These are phyloP conservation scores for Chesias legatella DNA, from an alignment of 2,888 invertebrate species.

Conservation along the genomic window DNA sequence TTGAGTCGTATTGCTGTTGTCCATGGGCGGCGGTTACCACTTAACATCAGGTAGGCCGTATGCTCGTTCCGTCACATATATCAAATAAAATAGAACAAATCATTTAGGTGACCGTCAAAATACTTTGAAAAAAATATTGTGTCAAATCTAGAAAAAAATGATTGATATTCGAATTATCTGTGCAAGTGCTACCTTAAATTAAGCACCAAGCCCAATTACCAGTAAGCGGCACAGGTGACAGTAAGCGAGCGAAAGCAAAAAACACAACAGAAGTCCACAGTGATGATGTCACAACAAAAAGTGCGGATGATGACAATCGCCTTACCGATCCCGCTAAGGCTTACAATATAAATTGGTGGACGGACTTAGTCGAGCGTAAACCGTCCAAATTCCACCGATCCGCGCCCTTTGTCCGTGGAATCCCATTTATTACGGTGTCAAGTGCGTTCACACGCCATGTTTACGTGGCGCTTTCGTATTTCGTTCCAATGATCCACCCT, in stretches of 20 bases:
- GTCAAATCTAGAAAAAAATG: no score
- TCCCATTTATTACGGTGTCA: constrained; percentile 68
- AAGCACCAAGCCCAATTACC: constrained; percentile 10
- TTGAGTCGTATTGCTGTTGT: no score
- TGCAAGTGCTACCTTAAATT: no score
- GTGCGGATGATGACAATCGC: constrained; percentile 45
- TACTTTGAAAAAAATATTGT: no score
- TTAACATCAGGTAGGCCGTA: no score
- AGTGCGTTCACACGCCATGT: constrained; percentile 59
- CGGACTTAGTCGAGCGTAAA: constrained; percentile 32
- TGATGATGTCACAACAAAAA: constrained; percentile 42
- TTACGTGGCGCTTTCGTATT: constrained; percentile 59
- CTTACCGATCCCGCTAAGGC: constrained; percentile 31
- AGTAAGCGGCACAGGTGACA: constrained; percentile 18
- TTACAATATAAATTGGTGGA: constrained; percentile 20
- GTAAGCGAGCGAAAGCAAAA: constrained; percentile 26
- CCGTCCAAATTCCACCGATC: constrained; percentile 43
- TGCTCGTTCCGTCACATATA: no score
- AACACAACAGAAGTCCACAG: constrained; percentile 28
- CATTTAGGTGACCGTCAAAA: no score
- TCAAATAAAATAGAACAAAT: no score
- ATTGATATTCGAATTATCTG: no score
- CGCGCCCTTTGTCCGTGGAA: constrained; percentile 42
- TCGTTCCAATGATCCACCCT: constrained; percentile 37
- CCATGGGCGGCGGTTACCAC: no score